Evolutionary conservation across 2,113 vertebrate species (phyloP).

Genomic region (Rhegmatorhina hoffmannsi): DNA sequence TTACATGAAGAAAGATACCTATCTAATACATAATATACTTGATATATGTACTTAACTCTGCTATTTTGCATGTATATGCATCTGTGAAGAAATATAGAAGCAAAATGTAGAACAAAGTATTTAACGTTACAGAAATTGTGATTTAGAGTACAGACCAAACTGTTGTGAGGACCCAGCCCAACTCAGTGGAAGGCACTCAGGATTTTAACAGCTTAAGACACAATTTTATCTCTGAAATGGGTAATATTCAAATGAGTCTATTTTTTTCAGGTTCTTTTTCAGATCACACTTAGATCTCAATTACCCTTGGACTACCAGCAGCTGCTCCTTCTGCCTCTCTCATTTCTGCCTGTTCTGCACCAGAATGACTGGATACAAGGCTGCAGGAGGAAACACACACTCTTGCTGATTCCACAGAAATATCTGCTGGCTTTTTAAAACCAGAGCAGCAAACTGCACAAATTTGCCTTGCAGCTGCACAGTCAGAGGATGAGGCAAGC

Average conservation of each 20-base stretch:
- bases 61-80: too few relatives aligned
- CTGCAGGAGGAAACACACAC: not conserved
- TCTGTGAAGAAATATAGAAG: not conserved
- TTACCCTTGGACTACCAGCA: not conserved
- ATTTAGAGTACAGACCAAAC: not conserved
- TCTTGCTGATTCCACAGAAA: not conserved
- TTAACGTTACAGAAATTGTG: not conserved
- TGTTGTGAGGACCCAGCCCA: not conserved
- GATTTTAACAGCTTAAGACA: not conserved
- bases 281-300: not conserved
- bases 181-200: not conserved
- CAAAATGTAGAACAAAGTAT: not conserved
- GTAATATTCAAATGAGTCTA: not conserved
- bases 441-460: not conserved
- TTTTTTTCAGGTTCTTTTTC: not conserved
- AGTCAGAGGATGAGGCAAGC: not conserved
- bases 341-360: not conserved
- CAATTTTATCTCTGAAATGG: not conserved
- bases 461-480: not conserved
- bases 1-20: not conserved
- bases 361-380: not conserved
- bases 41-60: too few relatives aligned
- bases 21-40: not conserved
- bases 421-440: not conserved
- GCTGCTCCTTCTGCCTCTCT: not conserved